Evolutionary conservation across 2,113 vertebrate genomes (phyloP).

Genomic region (Fregata magnificens): DNA sequence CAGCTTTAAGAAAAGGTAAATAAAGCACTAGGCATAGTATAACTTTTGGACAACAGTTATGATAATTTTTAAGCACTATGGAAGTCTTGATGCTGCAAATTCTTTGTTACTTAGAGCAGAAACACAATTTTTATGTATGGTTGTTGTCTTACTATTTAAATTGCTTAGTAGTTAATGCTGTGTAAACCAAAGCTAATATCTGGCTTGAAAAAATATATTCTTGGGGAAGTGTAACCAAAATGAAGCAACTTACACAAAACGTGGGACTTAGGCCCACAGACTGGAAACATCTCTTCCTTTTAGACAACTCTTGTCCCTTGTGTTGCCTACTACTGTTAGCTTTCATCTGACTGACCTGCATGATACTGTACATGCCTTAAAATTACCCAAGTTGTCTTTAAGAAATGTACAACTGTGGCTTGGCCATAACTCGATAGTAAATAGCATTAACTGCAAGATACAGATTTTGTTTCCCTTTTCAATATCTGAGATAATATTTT

Average conservation of each 20-base stretch:
- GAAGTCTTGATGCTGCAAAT: background rate
- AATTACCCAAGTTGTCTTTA: background rate
- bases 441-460: background rate
- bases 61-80: background rate
- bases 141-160: background rate
- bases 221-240: background rate
- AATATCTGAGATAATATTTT: background rate
- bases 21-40: background rate
- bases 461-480: background rate
- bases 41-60: background rate
- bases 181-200: background rate
- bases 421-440: background rate
- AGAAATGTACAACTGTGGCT: background rate
- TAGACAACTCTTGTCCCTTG: background rate
- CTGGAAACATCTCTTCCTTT: background rate
- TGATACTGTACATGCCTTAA: background rate
- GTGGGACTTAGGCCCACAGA: background rate
- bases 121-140: background rate
- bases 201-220: background rate
- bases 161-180: background rate
- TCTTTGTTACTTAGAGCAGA: background rate
- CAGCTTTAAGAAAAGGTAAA: background rate
- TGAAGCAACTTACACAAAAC: background rate
- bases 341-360: background rate
- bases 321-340: rapidly evolving